Evolutionary conservation across 2,888 invertebrate genomes (phyloP).

Genomic region (Eupithecia dodoneata): DNA sequence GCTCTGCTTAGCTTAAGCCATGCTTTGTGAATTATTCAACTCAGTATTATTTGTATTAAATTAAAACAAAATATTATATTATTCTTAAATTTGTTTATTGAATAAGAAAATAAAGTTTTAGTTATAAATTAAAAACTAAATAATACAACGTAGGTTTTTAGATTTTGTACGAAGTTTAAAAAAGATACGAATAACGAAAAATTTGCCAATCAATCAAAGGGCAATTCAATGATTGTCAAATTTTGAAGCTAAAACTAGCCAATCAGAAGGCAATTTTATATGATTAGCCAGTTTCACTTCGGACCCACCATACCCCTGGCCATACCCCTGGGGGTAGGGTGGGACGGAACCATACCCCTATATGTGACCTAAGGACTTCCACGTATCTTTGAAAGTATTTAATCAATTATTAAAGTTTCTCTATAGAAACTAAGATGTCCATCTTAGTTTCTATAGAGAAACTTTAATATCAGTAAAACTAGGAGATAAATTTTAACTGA

Average conservation of each 20-base stretch:
- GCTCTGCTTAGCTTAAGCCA: background rate
- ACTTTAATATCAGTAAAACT: too few species aligned
- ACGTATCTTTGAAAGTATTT: too few species aligned
- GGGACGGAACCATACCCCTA: too few species aligned
- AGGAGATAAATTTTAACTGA: too few species aligned
- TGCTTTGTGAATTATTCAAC: too few species aligned
- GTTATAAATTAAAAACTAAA: conserved; percentile 31
- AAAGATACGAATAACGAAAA: background rate
- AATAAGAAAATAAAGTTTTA: conserved; percentile 20
- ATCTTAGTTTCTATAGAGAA: too few species aligned
- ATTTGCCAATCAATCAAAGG: conserved; percentile 1
- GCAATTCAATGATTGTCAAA: background rate
- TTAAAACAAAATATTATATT: conserved; percentile 14
- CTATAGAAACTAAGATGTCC: too few species aligned
- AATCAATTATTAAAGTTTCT: too few species aligned
- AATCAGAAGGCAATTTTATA: conserved; percentile 9
- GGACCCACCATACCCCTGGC: too few species aligned
- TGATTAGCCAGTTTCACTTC: background rate
- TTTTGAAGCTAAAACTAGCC: background rate
- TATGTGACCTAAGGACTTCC: too few species aligned
- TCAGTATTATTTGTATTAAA: background rate
- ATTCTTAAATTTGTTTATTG: conserved; percentile 32
- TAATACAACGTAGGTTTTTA: conserved; percentile 18
- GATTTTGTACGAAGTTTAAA: background rate
- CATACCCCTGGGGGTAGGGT: too few species aligned